Evolutionary conservation across 2,113 vertebrate genomes (phyloP), one percentile per base, ranked within the genome.

Genomic region (Chaenogobius annularis): DNA sequence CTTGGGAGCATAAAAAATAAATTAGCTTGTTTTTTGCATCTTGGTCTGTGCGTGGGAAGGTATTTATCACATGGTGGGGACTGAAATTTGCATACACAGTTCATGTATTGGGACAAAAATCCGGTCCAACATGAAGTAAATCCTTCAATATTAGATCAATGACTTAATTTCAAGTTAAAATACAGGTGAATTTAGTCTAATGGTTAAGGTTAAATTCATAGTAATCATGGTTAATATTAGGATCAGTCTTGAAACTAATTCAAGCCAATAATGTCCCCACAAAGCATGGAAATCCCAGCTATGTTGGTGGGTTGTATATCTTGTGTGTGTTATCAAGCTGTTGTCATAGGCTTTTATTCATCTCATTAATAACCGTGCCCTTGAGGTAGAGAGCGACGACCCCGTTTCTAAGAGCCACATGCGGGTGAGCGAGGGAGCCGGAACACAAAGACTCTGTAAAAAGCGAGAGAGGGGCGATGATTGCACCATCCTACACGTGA

Each of bases 321-420:
- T 87, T 47, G 72, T 83, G 74, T 67, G 74, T 77, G 78, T 85
- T 86, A 90, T 91, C 82, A 90, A 85, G 85, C 83, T 86, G 79
- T 89, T 89, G 88, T 90, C 88, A 88, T 83, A 77, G 85, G 84
- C 83, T 88, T 88, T 89, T 90, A 90, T 90, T 90, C 88, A 90
- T 89, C 80, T 88, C 87, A 91, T 90, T 93, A 92, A 92, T 90
- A 90, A 89, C 85, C 70, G 73, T 74, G 85, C 90, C 90, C 85
- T 89, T 88, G 85, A 84, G 87, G 88, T 92, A 87, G 85, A 90
- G 89, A 87, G 74, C 67, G 10, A 22, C 69, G 77, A 90, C 90
- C 89, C 89, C 77, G 82, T 75, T 88, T 84, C 83, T 77, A 80
- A 78, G 55, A 66, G 0, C 68, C 81, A 73, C 78, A 79, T 66